Evolutionary conservation across 2,113 vertebrate species (phyloP).

Genomic region (Thryonomys swinderianus): DNA sequence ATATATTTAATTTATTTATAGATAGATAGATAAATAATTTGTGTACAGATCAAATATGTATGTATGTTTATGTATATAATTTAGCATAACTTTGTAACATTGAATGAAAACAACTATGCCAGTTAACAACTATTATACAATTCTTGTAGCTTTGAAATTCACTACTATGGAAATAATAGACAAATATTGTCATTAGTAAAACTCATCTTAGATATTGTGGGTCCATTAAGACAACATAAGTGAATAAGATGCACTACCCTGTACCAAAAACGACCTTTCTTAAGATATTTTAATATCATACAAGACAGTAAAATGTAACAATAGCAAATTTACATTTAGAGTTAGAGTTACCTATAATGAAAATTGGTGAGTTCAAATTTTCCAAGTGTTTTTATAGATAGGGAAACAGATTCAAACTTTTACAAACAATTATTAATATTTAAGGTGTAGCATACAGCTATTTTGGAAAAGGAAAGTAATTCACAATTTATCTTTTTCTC

Average conservation of each 20-base stretch:
- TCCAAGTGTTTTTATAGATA: not conserved
- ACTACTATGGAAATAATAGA: not conserved
- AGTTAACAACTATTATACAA: not conserved
- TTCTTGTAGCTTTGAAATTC: slow-evolving; percentile 1
- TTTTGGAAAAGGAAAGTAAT: not conserved
- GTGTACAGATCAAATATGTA: too few species aligned
- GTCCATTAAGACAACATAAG: not conserved
- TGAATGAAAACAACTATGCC: not conserved
- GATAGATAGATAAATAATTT: slow-evolving; percentile 11
- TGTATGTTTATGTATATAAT: not conserved
- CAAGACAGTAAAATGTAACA: not conserved
- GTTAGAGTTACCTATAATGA: not conserved
- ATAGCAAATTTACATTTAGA: not conserved
- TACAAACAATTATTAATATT: not conserved
- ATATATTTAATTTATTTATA: not conserved
- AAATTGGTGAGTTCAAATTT: not conserved
- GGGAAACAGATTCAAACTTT: not conserved
- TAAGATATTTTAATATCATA: not conserved
- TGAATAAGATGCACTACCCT: not conserved
- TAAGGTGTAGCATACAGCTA: not conserved
- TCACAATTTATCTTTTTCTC: not conserved
- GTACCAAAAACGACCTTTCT: not conserved
- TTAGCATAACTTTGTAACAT: slow-evolving; percentile 17
- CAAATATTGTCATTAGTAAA: slow-evolving; percentile 34
- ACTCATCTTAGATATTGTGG: slow-evolving; percentile 27